Base-by-base conservation (phyloP, 2,888 invertebrate species). In the Venusia cambrica region DNA sequence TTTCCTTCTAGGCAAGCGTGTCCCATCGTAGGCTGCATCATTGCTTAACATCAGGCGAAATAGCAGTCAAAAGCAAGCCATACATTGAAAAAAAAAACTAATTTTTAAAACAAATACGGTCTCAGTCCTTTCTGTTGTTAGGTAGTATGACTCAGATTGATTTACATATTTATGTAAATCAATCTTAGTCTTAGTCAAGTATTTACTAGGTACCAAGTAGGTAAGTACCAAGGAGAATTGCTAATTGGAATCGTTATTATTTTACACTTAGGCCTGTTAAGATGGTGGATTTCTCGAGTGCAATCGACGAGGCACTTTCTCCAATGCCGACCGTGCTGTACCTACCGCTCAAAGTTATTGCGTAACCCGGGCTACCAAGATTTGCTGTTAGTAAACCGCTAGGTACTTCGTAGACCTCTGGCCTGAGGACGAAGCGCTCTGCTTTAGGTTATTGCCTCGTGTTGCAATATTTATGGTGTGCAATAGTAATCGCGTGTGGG, bases 261-360 rank as follows among this genome's bases (percentile, higher is more conserved):
- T 65, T 71, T 51, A 55, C 62, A 60, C 59, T 48, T 59, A 41
- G 31, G 38, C 44, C 44, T 29, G 48, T 54, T 54, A 60, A 64
- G 64, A 62, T 62, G 68, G 66, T 62, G 62, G 62, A 70, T 77
- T 72, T 73, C 68, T 64, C 60, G 60, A 75, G 63, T 68, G 73
- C 66, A 55, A 46, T 62, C 59, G 62, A 51, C 44, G 59, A 57
- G 55, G 48, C 58, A 79, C 83, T 84, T 81, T 84, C 84, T 76
- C 81, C 65, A 51, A 39, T 40, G 53, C 45, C 47, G 48, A 48
- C 45, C 51, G 51, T 42, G 51, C 51, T 25, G 40, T 42, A 29
- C 45, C 43, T 42, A 29, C 45, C 43, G 42, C 39, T 45, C 45
- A 32, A 12, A 45, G 29, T 36, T n/a, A 44, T 68, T 66, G 62